Base-by-base conservation (phyloP, 2,113 vertebrate species). In the Geococcyx californianus region DNA sequence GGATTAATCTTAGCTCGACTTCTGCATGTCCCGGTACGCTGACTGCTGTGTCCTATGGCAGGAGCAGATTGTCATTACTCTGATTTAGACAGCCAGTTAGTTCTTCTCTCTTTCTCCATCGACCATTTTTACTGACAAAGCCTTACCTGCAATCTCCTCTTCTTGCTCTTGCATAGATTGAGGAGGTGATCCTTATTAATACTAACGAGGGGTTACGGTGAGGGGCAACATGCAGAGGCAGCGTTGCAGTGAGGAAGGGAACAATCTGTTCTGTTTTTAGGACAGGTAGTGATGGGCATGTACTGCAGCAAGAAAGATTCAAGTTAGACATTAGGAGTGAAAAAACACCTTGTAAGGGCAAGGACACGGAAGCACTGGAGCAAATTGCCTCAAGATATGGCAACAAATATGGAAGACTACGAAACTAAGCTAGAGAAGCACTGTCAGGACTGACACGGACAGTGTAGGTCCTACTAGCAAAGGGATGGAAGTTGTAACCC, bases 141-240 rank as follows among this genome's bases (percentile, higher is more conserved):
- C 5, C 33, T 83, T n/a, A 38, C 16, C 36, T 31, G 44, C 21
- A 23, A 9, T 66, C 28, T 86, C 40, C 45, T 67, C 38, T 72
- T 84, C 73, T 70, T 26, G 14, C 28, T 23, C 14, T 42, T 64
- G 56, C 28, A 29, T 2, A 20, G 49, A 38, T 20, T 0, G 0
- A 64, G 19, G 36, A 75, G 16, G 33, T 66, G 45, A 59, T 38
- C 73, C 10, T 54, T 42, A 76, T 21, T 75, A 64, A 56, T 28
- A 68, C 28, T 59, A 63, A 77, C 0, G 0, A 79, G 44, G n/a
- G 7, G 8, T 74, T 81, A 16, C 33, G 38, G 13, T 63, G 49
- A 81, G 62, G 36, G 94, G 9, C 23, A 69, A 18, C 0, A 3
- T 49, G 14, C 15, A 54, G 66, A 55, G 13, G 36, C 26, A 62